Percentiles rank a stretch among this genome's conserved stretches.
phyloP scores from a whole-genome alignment of 2,888 invertebrate genomes.

The Ochropacha duplaris region DNA sequence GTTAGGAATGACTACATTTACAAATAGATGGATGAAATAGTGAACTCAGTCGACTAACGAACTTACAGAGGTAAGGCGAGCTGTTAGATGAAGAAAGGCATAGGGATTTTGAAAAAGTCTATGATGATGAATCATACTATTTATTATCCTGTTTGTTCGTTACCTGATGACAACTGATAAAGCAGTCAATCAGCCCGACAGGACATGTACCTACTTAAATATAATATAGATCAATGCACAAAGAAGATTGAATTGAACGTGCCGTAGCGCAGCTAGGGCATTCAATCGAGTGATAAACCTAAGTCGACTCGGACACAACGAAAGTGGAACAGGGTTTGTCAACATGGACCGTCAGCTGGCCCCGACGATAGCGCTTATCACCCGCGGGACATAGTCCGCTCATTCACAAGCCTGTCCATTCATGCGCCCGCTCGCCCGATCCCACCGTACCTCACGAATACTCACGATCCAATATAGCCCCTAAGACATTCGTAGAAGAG shows the following conservation, averaged over 20 bases:
- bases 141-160: too few relatives aligned
- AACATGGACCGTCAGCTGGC: conserved; percentile 80
- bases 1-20: too few relatives aligned
- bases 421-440: conserved; percentile 72
- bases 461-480: conserved; percentile 46
- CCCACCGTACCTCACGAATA: conserved; percentile 33
- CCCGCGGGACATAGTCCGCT: conserved; percentile 79
- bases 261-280: conserved; percentile 35
- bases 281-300: conserved; percentile 65
- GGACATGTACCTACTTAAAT: too few relatives aligned
- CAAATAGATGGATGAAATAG: too few relatives aligned
- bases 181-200: too few relatives aligned
- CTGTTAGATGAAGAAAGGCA: too few relatives aligned
- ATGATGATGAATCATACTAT: too few relatives aligned
- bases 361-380: conserved; percentile 80
- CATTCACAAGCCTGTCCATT: conserved; percentile 81
- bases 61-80: too few relatives aligned
- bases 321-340: conserved; percentile 82
- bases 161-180: too few relatives aligned
- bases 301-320: conserved; percentile 62
- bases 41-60: too few relatives aligned
- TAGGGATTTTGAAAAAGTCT: too few relatives aligned
- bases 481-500: conserved; percentile 47
- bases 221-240: conserved; percentile 13
- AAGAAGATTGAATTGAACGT: conserved; percentile 32